A percentile compares a stretch with the other conserved stretches of the same genome.
Evolutionary conservation across 1,140 invertebrate genomes (phyloP).

Genomic region (Maniola jurtina): DNA sequence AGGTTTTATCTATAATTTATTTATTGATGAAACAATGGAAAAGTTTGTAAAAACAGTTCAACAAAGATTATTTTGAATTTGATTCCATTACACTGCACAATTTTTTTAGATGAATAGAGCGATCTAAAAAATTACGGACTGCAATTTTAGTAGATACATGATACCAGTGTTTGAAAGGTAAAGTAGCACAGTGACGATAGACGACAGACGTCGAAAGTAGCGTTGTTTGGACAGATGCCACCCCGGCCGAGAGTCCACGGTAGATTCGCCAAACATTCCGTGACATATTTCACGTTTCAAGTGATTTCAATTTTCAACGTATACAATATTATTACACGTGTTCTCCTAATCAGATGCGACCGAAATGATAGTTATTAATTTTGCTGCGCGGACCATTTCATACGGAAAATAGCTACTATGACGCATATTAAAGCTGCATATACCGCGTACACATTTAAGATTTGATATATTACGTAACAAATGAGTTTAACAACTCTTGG

Average conservation of each 20-base stretch:
- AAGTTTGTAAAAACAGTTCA: too few relatives aligned
- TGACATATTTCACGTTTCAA: neutral
- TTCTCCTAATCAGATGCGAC: constrained; percentile 38
- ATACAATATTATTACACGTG: constrained; percentile 5
- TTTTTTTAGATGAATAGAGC: too few relatives aligned
- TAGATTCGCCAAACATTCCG: neutral
- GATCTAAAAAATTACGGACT: too few relatives aligned
- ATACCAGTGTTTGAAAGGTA: neutral
- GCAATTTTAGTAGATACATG: neutral
- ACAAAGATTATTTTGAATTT: too few relatives aligned
- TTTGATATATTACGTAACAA: neutral
- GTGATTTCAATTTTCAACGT: neutral
- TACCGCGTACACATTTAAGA: neutral
- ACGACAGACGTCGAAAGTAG: neutral
- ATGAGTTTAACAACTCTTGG: neutral
- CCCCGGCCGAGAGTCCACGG: neutral
- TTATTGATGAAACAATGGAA: too few relatives aligned
- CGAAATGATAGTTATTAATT: constrained; percentile 47
- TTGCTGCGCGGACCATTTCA: constrained; percentile 12
- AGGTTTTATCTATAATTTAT: too few relatives aligned
- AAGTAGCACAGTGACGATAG: constrained; percentile 7
- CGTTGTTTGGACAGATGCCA: constrained; percentile 11
- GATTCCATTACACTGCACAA: neutral
- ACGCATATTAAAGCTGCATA: neutral
- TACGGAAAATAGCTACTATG: constrained; percentile 4